Conservation (phyloP, 2,797 vertebrate species). For the Salmo trutta region DNA sequence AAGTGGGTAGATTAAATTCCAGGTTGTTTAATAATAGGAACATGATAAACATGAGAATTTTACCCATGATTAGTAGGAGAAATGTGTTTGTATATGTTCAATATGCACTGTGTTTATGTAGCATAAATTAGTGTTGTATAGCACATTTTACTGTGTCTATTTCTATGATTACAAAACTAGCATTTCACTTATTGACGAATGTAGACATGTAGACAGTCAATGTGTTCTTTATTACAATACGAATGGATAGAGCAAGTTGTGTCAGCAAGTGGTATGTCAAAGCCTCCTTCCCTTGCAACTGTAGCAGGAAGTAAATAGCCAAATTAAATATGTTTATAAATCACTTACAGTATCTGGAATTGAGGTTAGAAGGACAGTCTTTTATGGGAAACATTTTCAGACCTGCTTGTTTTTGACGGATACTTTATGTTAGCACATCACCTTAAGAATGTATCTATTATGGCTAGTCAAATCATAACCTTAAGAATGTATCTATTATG, state of each 20-base stretch:
- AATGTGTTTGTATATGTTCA: neutral
- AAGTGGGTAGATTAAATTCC: conserved; percentile 53
- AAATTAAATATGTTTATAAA: neutral
- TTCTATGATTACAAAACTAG: neutral
- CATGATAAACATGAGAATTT: conserved; percentile 33
- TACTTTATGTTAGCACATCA: no score
- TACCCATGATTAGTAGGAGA: conserved; percentile 29
- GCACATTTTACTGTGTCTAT: neutral
- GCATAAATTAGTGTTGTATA: neutral
- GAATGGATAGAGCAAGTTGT: neutral
- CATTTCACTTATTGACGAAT: neutral
- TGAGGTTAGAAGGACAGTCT: no score
- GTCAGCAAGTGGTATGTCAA: neutral
- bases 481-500: no score
- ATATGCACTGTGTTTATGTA: neutral
- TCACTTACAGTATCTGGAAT: no score
- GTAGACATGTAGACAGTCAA: neutral
- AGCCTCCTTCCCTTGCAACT: neutral
- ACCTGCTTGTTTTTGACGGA: no score
- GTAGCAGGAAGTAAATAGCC: neutral
- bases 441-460: no score
- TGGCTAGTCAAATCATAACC: no score
- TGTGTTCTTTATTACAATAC: neutral
- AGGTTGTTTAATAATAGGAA: conserved; percentile 11
- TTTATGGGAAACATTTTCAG: no score